Evolutionary conservation across 2,113 vertebrate species (phyloP), one percentile per base, ranked within the genome.

Genomic region (Osmerus eperlanus): DNA sequence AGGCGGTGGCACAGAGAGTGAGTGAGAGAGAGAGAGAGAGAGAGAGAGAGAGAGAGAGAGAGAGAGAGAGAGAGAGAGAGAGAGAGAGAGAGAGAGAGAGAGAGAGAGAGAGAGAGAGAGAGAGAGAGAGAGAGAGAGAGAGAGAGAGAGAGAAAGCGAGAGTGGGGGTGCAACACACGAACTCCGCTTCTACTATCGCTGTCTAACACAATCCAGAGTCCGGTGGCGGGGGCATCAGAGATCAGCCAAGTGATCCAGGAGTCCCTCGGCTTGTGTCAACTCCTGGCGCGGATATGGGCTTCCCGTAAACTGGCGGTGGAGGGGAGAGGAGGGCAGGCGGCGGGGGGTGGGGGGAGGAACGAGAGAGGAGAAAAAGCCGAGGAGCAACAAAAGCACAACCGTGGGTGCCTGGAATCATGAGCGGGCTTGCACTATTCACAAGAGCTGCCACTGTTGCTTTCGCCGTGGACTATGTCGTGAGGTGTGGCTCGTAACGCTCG

Each of bases 391-490:
- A 87, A 88, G 86, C 89, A 84, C 84, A 86, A 87, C 91, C 92
- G 85, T 84, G 91, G 90, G 89, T 82, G 91, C 91, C 72, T 84
- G 92, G 88, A 68, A 90, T 89, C 93, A 96, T 96, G 96, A 93
- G 86, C 87, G 90, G 90, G 84, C 93, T 85, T 80, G 90, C 91
- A 75, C 89, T 84, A 74, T 75, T 89, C 85, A 80, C 89, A 78
- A 73, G 90, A 85, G 85, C 90, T 73, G 89, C 86, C 89, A 85
- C 89, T 87, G 78, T 78, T 81, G 84, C 63, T 81, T 86, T 84
- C 41, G 41, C 41, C 0, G 41, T 47, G 92, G 89, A 91, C 88
- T 92, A 85, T 87, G 86, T 90, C 91, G 92, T 97, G 92, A 96
- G 89, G 89, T 87, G 89, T 86, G 90, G 87, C 83, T 82, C 80